phyloP scores from a whole-genome alignment of 2,888 invertebrate genomes.

The Theodoxus fluviatilis region DNA sequence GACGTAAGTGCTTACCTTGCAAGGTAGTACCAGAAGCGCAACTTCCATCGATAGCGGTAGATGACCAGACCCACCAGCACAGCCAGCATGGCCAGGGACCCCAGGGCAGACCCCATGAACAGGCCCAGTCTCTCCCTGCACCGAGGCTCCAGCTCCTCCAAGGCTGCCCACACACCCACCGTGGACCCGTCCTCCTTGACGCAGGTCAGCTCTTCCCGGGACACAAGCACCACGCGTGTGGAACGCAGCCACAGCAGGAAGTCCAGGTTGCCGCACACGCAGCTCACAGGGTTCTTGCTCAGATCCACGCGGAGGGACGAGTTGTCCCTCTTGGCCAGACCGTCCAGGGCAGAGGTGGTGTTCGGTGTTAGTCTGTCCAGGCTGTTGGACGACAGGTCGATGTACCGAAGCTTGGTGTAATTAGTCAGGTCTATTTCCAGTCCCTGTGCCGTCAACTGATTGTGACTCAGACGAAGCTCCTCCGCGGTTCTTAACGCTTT shows the following conservation, averaged over 20 bases:
- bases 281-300: conserved; percentile 6
- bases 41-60: conserved; percentile 23
- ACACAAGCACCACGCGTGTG: background rate
- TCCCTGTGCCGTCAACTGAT: conserved; percentile 15
- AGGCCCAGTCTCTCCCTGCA: background rate
- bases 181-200: background rate
- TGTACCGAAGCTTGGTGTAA: too few species aligned
- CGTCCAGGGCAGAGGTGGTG: too few species aligned
- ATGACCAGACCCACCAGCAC: conserved; percentile 3
- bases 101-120: conserved; percentile 19
- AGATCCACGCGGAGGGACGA: too few species aligned
- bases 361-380: too few species aligned
- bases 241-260: conserved; percentile 18
- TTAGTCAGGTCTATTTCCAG: background rate
- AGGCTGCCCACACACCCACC: background rate
- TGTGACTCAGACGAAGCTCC: conserved; percentile 3
- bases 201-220: background rate
- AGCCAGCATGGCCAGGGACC: conserved; percentile 11
- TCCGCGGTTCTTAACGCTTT: background rate
- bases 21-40: conserved; percentile 19
- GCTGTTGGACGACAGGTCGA: too few species aligned
- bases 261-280: conserved; percentile 17
- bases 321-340: too few species aligned
- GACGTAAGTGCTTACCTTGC: too few species aligned
- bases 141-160: too few species aligned